phyloP scores from a whole-genome alignment of 2,113 vertebrate species.

The Cricetomys ansorgei region DNA sequence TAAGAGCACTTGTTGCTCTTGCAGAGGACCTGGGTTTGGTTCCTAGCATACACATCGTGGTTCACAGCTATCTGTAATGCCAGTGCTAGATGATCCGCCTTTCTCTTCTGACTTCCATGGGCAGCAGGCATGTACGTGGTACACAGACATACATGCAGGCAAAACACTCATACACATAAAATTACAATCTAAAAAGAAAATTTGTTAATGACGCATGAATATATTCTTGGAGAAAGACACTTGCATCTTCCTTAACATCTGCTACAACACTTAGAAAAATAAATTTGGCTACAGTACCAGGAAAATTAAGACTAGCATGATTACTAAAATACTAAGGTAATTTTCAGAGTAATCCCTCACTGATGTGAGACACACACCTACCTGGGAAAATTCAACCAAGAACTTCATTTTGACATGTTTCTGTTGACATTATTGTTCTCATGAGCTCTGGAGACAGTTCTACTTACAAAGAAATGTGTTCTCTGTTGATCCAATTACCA shows the following conservation, averaged over 20 bases:
- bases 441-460: background rate
- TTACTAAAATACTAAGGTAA: background rate
- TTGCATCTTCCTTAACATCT: background rate
- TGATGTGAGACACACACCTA: background rate
- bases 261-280: background rate
- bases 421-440: background rate
- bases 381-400: background rate
- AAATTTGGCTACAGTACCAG: background rate
- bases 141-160: background rate
- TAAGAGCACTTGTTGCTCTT: background rate
- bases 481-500: background rate
- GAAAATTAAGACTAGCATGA: background rate
- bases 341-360: background rate
- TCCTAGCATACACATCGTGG: background rate
- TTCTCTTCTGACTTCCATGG: background rate
- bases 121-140: background rate
- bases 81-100: background rate
- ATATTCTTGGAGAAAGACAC: background rate
- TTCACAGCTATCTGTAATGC: background rate
- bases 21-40: background rate
- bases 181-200: background rate
- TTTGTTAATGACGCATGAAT: background rate
- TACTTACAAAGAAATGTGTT: background rate
- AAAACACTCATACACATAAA: background rate
- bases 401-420: background rate